Conservation (phyloP, 1,140 invertebrate genomes). For the Lineus longissimus region DNA sequence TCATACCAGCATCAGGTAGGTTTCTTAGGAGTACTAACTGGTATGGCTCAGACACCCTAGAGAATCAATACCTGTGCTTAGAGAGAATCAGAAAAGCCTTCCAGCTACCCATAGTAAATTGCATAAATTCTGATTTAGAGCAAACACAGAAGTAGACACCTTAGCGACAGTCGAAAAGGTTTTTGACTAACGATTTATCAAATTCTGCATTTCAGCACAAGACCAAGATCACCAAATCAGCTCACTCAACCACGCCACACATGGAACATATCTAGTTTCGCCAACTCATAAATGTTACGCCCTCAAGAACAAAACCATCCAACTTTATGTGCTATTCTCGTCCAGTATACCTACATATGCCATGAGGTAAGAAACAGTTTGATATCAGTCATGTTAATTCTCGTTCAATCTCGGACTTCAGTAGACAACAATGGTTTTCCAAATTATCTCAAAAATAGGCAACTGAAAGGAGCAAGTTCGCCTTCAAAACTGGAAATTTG, state of each 20-base stretch:
- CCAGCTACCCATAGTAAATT: too few species aligned
- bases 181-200: neutral
- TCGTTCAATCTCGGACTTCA: too few species aligned
- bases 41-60: too few species aligned
- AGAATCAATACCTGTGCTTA: too few species aligned
- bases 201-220: neutral
- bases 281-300: conserved; percentile 79
- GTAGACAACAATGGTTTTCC: too few species aligned
- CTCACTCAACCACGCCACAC: conserved; percentile 36
- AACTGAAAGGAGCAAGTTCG: too few species aligned
- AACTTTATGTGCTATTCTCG: conserved; percentile 46
- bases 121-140: too few species aligned
- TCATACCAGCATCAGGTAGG: conserved; percentile 31
- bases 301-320: conserved; percentile 32
- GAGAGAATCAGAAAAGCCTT: too few species aligned
- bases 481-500: too few species aligned
- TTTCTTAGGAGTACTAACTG: too few species aligned
- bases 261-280: conserved; percentile 75
- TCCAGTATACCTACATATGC: conserved; percentile 47
- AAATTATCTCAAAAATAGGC: too few species aligned
- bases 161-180: neutral
- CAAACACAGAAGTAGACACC: neutral
- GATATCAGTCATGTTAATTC: too few species aligned
- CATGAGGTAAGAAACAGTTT: conserved; percentile 55
- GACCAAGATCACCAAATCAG: neutral